Evolutionary conservation across 2,888 invertebrate species (phyloP), one percentile per base, ranked within the genome.

Genomic region (Steinernema hermaphroditum): DNA sequence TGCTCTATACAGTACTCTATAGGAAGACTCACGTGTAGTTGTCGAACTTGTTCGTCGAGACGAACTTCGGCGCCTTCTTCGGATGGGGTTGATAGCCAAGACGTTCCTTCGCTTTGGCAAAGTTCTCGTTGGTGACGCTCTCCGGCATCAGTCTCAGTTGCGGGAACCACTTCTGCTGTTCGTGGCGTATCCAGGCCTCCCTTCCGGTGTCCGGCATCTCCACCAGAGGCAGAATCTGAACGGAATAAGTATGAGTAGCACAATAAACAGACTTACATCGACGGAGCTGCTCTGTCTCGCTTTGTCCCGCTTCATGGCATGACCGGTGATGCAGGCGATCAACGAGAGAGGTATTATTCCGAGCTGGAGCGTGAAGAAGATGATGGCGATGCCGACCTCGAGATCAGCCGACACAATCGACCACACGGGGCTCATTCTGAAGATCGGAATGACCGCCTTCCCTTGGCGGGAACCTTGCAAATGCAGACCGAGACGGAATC

Each of bases 41-140:
- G 24, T 1, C 22, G 69, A 49, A 19, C 34, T 29, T 16, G n/a
- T 43, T 29, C 37, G 34, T n/a, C 24, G 37, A 12, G 22, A 27
- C 43, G 22, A 73, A 54, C 12, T 16, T n/a, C n/a, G 69, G 75
- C 41, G 74, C 76, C 19, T 34, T 50, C 9, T 43, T 57, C 34
- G 71, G 71, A 50, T 76, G 76, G 4, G 73, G 68, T 37, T 62
- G 49, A 16, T 73, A 69, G 24, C 8, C 44, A 34, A 77, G 50
- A 14, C 68, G 69, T 24, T 29, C 22, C n/a, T 73, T 73, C 14
- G 50, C 69, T 8, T 73, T 70, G 27, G 68, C 27, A 46, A 27
- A 77, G 70, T 76, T 76, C n/a, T 37, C 69, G 50, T 76, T 71
- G 16, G 72, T 76, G 24, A 76, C 77, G 62, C 76, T 72, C 43